Evolutionary conservation across 2,888 invertebrate species (phyloP).

Genomic region (Erebia palarica): DNA sequence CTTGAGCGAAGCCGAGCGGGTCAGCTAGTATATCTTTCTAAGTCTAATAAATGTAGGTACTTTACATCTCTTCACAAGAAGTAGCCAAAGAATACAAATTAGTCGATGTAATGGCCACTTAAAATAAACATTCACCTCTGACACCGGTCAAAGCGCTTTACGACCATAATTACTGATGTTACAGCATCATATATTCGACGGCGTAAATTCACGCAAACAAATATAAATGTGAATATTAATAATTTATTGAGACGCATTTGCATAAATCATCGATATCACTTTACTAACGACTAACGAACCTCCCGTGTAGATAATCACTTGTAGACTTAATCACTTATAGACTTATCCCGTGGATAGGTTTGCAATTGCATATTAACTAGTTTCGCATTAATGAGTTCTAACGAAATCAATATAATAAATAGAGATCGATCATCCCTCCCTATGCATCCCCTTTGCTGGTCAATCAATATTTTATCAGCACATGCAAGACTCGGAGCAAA

Average conservation of each 20-base stretch:
- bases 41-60: background rate
- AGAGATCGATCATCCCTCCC: background rate
- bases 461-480: background rate
- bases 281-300: slow-evolving; percentile 18
- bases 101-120: slow-evolving; percentile 17
- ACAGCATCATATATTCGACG: slow-evolving; percentile 22
- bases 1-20: too few relatives aligned
- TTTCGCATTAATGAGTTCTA: too few relatives aligned
- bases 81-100: slow-evolving; percentile 18
- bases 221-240: slow-evolving; percentile 30
- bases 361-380: slow-evolving; percentile 5
- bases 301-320: slow-evolving; percentile 19
- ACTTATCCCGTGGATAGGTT: too few relatives aligned
- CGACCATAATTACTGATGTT: slow-evolving; percentile 30
- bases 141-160: slow-evolving; percentile 28
- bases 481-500: background rate
- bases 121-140: slow-evolving; percentile 30
- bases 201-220: slow-evolving; percentile 30
- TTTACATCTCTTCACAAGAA: background rate
- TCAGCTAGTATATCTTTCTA: too few relatives aligned
- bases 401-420: background rate
- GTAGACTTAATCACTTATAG: slow-evolving; percentile 3
- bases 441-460: background rate
- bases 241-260: slow-evolving; percentile 31
- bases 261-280: slow-evolving; percentile 30